Evolutionary conservation across 2,113 vertebrate species (phyloP), one percentile per base, ranked within the genome.

Genomic region (Machaerirhynchus nigripectus): DNA sequence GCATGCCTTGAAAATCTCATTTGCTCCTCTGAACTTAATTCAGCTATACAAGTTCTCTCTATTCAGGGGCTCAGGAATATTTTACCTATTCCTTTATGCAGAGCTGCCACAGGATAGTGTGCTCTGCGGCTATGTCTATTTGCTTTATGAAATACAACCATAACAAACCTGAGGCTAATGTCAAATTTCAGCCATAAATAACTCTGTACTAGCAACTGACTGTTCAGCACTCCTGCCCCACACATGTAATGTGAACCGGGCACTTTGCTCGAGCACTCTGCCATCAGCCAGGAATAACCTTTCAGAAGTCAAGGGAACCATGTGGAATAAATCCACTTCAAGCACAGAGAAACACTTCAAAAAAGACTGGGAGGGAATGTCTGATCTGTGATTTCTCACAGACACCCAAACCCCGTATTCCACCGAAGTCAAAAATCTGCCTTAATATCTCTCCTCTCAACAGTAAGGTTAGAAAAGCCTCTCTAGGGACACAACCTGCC

Each of bases 21-120:
- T 92, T 90, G 81, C 68, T 90, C 40, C 63, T 94, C 90, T 87
- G 85, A 91, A 86, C 88, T 94, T 95, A 84, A 88, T 86, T 91
- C 82, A 77, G 59, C 18, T 8, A 35, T 84, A 86, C 90, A 90
- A 93, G 52, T 44, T 74, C 85, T 67, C 59, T 81, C 70, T 94
- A 13, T 90, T 95, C 56, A 42, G 35, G 49, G 78, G 68, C 47
- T 86, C 52, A 42, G n/a, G 40, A 77, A n/a, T 47, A 88, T 81
- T 88, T 87, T 55, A 76, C 30, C 55, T 31, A 24, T 30, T 77
- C 24, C 39, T 93, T 78, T 59, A 63, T 27, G 64, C 74, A 92
- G 42, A 88, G 26, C 68, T 76, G 74, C 73, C 87, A 65, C 7
- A 53, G 35, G 47, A 57, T 9, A 49, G 26, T 3, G 14, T 50